phyloP scores from a whole-genome alignment of 2,113 vertebrate species.

The Columba livia region DNA sequence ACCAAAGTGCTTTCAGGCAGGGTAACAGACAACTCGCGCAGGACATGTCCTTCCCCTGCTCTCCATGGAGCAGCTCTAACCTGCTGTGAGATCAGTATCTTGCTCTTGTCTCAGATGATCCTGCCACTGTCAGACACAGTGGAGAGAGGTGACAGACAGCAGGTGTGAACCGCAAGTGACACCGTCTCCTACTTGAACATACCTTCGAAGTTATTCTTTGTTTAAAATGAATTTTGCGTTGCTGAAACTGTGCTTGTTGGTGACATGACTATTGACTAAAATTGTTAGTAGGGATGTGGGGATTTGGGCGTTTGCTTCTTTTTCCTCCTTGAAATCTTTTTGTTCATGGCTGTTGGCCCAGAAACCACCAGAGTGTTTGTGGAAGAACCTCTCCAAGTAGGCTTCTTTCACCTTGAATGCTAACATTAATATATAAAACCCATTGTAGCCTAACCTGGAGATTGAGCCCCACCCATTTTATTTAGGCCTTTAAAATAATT shows the following conservation, averaged over 20 bases:
- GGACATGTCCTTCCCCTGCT: background rate
- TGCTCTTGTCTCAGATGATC: background rate
- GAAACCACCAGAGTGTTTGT: background rate
- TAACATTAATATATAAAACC: background rate
- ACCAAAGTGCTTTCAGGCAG: background rate
- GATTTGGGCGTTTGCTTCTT: accelerated
- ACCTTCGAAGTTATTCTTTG: background rate
- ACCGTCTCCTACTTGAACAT: background rate
- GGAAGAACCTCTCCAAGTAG: background rate
- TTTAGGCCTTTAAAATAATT: background rate
- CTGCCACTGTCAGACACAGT: accelerated
- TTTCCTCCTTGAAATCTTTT: background rate
- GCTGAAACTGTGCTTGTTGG: background rate
- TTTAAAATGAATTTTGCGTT: background rate
- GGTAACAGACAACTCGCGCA: background rate
- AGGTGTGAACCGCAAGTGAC: background rate
- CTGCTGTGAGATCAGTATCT: background rate
- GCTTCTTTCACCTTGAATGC: background rate
- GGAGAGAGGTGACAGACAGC: background rate
- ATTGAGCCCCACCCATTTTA: background rate
- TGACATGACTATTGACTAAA: background rate
- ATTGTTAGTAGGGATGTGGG: background rate
- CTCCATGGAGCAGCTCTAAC: background rate
- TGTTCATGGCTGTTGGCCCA: background rate
- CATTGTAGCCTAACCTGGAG: background rate